Evolutionary conservation across 2,888 invertebrate genomes (phyloP), one percentile per base, ranked within the genome.

Genomic region (Spisula subtruncata): DNA sequence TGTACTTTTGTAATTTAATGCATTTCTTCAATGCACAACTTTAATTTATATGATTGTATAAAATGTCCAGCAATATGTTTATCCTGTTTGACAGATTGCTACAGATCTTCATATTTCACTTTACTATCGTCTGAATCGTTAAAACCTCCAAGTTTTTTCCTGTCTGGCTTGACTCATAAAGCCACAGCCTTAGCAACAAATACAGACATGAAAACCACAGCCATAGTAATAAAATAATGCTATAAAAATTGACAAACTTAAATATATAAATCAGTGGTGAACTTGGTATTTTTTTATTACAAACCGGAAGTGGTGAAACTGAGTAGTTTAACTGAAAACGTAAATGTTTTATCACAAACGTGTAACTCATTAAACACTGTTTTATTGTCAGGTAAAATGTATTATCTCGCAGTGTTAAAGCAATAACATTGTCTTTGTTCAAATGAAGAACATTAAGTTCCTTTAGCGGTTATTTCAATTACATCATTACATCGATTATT

Each of bases 111-210:
- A 75, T 41, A 16, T 75, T 75, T 32, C 16, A 75, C 35, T 75
- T 71, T 29, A 71, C 5, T 71, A 32, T 25, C 71, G 25, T 12
- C 32, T 14, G 10, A 71, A 41, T 10, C 16, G 32, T 41, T 12
- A 71, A 75, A 75, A 75, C 75, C 75, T 14, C 75, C 32, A 75
- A 75, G 35, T 75, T 75, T 75, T 32, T 75, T 75, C 75, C 75
- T 29, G 75, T 75, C 35, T 32, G 75, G 75, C 25, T 25, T 25
- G 60, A 66, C 60, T 5, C 6, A 25, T 35, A 35, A 32, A 75
- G 35, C 75, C 75, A 12, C 75, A 75, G 18, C 35, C 75, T 35
- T 75, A 75, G 75, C 18, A 75, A 32, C 75, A 75, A 75, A 32
- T 35, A 16, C 35, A 75, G 75, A 0, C 35, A 75, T 12, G 32